A percentile compares a stretch with the other conserved stretches of the same genome.
Evolutionary conservation across 2,888 invertebrate species (phyloP).

Genomic region (Sinelater perroti): DNA sequence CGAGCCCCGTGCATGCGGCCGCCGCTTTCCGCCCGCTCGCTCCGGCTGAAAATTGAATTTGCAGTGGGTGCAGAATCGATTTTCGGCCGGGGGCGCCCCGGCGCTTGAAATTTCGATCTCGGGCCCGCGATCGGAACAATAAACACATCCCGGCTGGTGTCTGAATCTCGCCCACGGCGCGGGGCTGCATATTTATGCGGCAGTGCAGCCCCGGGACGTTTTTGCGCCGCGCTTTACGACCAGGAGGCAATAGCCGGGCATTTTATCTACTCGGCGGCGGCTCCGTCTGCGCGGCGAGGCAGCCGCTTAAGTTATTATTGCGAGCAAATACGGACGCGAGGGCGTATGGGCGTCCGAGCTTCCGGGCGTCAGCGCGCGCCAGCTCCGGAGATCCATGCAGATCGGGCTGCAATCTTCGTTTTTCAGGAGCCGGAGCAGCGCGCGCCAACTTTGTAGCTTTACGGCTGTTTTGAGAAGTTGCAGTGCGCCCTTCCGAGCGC

Average conservation of each 20-base stretch:
- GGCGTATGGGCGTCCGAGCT: constrained; percentile 20
- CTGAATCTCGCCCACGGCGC: constrained; percentile 33
- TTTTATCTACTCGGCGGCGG: constrained; percentile 30
- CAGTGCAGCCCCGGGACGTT: constrained; percentile 33
- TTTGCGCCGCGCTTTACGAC: constrained; percentile 37
- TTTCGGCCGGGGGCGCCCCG: too few species aligned
- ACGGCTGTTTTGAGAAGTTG: constrained; percentile 33
- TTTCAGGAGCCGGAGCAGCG: constrained; percentile 17
- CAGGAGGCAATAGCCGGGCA: constrained; percentile 26
- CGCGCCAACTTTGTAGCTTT: constrained; percentile 33
- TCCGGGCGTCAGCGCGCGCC: constrained; percentile 1
- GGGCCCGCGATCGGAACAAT: constrained; percentile 38
- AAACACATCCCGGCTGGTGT: constrained; percentile 38
- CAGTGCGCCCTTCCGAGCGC: constrained; percentile 32
- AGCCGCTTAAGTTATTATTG: constrained; percentile 26
- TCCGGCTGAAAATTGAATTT: too few species aligned
- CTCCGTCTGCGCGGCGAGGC: constrained; percentile 17
- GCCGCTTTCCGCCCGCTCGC: too few species aligned
- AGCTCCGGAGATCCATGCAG: constrained; percentile 14
- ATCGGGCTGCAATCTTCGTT: constrained; percentile 20
- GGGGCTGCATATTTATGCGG: constrained; percentile 40
- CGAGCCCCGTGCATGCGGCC: too few species aligned
- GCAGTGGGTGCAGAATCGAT: too few species aligned
- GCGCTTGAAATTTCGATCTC: too few species aligned
- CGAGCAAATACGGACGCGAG: constrained; percentile 20